Conservation (phyloP, 1,140 invertebrate genomes). For the Drosophila erecta region DNA sequence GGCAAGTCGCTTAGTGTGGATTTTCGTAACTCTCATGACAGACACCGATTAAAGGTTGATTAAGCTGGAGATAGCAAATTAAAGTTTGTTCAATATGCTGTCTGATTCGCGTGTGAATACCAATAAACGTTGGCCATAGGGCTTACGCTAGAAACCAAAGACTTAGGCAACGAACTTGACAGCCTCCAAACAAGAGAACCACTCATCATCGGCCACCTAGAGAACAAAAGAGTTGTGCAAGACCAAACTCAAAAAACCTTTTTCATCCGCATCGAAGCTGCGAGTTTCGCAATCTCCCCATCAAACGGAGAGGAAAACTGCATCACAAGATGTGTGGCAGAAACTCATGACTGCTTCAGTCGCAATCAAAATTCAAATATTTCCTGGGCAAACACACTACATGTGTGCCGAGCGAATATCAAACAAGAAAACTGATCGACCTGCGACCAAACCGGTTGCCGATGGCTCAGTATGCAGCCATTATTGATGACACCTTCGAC, state of each 20-base stretch:
- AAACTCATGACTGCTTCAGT: slow-evolving; percentile 6
- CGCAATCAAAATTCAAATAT: slow-evolving; percentile 72
- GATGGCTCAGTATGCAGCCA: slow-evolving; percentile 10
- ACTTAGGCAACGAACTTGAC: slow-evolving; percentile 76
- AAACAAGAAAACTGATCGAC: slow-evolving; percentile 36
- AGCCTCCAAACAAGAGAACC: slow-evolving; percentile 8
- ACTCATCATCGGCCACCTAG: slow-evolving; percentile 3
- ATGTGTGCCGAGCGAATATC: slow-evolving; percentile 58
- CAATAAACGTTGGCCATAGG: neutral
- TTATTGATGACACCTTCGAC: slow-evolving; percentile 82
- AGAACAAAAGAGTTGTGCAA: slow-evolving; percentile 58
- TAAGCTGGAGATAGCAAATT: slow-evolving; percentile 15
- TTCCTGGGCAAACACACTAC: slow-evolving; percentile 25
- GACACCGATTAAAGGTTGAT: slow-evolving; percentile 41
- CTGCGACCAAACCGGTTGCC: slow-evolving; percentile 59
- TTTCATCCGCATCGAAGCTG: slow-evolving; percentile 38
- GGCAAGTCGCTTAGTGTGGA: slow-evolving; percentile 36
- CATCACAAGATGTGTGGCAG: slow-evolving; percentile 25
- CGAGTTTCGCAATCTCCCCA: slow-evolving; percentile 53
- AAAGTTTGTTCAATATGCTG: slow-evolving; percentile 12
- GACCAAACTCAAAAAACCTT: slow-evolving; percentile 17
- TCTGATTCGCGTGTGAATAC: too few relatives aligned
- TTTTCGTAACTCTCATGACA: slow-evolving; percentile 50
- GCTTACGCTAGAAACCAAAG: slow-evolving; percentile 48
- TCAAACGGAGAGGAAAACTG: slow-evolving; percentile 43